Evolutionary conservation across 2,113 vertebrate species (phyloP).

Genomic region (Capra hircus): DNA sequence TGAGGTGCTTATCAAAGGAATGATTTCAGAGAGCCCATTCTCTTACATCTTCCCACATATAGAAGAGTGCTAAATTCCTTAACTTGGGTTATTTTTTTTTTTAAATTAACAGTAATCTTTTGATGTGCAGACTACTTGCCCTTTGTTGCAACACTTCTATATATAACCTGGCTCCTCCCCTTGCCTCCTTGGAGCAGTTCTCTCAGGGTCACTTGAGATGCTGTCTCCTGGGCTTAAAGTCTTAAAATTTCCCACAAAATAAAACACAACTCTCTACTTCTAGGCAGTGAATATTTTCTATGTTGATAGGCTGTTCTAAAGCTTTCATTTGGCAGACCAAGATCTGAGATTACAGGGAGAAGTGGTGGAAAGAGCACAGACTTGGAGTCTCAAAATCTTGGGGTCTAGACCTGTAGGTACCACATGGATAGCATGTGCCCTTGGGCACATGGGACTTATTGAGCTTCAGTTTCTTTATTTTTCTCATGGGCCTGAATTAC

Average conservation of each 20-base stretch:
- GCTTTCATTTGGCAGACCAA: not conserved
- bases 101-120: not conserved
- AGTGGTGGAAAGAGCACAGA: not conserved
- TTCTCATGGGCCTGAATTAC: not conserved
- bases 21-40: not conserved
- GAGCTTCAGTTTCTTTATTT: not conserved
- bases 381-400: not conserved
- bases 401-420: not conserved
- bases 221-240: not conserved
- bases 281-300: not conserved
- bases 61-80: not conserved
- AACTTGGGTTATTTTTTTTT: not conserved
- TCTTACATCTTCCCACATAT: not conserved
- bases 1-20: not conserved
- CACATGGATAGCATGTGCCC: not conserved
- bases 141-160: not conserved
- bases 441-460: not conserved
- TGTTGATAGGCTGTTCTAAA: not conserved
- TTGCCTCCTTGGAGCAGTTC: not conserved
- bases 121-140: not conserved
- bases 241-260: not conserved
- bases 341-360: not conserved
- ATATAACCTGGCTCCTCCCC: not conserved
- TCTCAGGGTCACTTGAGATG: not conserved
- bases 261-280: not conserved